These are phyloP conservation scores for Tetramorium alpestre DNA, from an alignment of 1,140 invertebrate species.

Conservation along the genomic window DNA sequence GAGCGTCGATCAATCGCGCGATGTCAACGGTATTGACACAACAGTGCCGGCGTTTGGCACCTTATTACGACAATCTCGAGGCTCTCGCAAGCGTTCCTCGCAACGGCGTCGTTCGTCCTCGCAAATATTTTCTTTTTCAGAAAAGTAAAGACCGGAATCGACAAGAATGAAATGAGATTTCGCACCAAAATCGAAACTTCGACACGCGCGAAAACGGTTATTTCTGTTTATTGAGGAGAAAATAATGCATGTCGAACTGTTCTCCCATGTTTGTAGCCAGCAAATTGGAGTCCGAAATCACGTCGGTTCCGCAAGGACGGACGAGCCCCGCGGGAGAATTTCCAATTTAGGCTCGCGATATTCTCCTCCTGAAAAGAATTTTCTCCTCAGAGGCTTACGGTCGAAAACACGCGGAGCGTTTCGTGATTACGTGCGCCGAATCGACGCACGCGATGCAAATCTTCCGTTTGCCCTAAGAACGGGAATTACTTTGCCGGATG, in stretches of 20 bases:
- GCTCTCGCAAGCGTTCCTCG: neutral
- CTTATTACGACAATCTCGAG: neutral
- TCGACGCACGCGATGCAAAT: constrained; percentile 11
- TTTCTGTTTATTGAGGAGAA: neutral
- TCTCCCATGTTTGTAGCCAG: neutral
- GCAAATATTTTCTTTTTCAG: neutral
- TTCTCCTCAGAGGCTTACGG: no score
- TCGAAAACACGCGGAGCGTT: neutral
- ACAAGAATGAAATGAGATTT: neutral
- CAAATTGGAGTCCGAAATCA: neutral
- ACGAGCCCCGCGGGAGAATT: neutral
- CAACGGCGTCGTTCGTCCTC: neutral
- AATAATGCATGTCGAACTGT: neutral
- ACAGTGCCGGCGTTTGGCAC: neutral
- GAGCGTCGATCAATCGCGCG: neutral
- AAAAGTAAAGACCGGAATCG: neutral
- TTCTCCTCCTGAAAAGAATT: no score
- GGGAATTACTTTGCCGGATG: neutral
- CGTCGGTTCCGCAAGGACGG: neutral
- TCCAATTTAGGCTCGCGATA: neutral
- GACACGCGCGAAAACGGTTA: neutral
- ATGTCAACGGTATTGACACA: neutral
- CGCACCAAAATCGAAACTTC: neutral
- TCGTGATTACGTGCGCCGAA: constrained; percentile 6
- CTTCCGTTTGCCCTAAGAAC: neutral